These are phyloP conservation scores for Trileptium ribeirensis DNA, from an alignment of 2,888 invertebrate genomes.

Conservation along the genomic window DNA sequence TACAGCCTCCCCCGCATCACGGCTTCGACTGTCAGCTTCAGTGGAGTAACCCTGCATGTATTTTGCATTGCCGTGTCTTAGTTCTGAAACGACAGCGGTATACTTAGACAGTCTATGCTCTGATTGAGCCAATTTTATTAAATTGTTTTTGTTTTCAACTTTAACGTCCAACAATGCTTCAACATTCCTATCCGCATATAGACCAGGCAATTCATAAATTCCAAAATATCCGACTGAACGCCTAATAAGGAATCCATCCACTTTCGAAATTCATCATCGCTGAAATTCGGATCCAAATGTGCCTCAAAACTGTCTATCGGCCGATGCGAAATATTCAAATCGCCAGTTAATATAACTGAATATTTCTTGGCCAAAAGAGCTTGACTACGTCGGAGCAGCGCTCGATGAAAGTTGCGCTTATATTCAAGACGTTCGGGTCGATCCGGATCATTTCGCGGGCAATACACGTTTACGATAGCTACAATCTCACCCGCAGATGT, in stretches of 20 bases:
- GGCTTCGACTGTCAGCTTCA: too few relatives aligned
- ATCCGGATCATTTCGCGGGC: slow-evolving; percentile 56
- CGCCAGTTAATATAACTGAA: slow-evolving; percentile 49
- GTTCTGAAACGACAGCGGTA: too few relatives aligned
- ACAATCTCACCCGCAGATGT: slow-evolving; percentile 36
- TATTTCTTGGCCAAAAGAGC: slow-evolving; percentile 40
- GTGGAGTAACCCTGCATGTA: too few relatives aligned
- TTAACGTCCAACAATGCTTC: too few relatives aligned
- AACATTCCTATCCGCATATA: too few relatives aligned
- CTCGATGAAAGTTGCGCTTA: slow-evolving; percentile 54
- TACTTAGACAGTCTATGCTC: too few relatives aligned
- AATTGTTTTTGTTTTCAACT: too few relatives aligned
- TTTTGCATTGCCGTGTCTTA: too few relatives aligned
- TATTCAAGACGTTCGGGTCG: slow-evolving; percentile 53
- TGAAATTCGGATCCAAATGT: slow-evolving; percentile 37
- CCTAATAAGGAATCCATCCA: neutral
- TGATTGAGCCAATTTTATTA: too few relatives aligned
- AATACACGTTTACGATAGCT: slow-evolving; percentile 57
- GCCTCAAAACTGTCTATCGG: slow-evolving; percentile 56
- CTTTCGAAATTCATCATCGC: slow-evolving; percentile 39
- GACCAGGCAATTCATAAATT: slow-evolving; percentile 32
- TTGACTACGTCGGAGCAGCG: slow-evolving; percentile 54
- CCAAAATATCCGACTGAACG: neutral
- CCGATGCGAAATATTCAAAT: slow-evolving; percentile 56
- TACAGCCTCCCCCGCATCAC: too few relatives aligned